Conservation (phyloP, 2,797 vertebrate genomes). For the Florisuga fusca region DNA sequence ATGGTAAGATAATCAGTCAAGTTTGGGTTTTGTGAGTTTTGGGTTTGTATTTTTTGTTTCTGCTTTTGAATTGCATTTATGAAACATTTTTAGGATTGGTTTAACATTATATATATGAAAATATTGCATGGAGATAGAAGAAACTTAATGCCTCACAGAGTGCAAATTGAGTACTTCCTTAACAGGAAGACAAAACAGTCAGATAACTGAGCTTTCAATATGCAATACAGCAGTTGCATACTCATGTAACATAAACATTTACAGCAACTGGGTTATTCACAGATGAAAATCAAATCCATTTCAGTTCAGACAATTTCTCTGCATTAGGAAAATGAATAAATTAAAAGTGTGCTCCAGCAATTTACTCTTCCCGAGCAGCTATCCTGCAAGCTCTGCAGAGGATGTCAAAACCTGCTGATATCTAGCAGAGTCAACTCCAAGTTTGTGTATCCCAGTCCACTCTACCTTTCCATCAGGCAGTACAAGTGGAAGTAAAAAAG, state of each 20-base stretch:
- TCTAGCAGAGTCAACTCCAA: constrained; percentile 81
- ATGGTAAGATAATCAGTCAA: neutral
- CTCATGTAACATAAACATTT: constrained; percentile 76
- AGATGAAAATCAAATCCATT: constrained; percentile 75
- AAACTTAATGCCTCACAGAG: neutral
- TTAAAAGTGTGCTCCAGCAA: constrained; percentile 79
- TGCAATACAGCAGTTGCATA: constrained; percentile 11
- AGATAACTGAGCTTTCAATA: constrained; percentile 53
- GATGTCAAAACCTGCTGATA: constrained; percentile 85
- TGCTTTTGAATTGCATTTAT: neutral
- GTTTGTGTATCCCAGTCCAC: constrained; percentile 84
- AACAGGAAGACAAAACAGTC: constrained; percentile 5
- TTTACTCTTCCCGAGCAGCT: constrained; percentile 77
- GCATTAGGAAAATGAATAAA: constrained; percentile 78
- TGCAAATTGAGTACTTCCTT: constrained; percentile 25
- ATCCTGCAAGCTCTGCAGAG: constrained; percentile 76
- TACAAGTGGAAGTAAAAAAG: constrained; percentile 88
- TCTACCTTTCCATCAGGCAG: constrained; percentile 90
- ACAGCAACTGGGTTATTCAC: constrained; percentile 69
- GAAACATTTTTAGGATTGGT: neutral
- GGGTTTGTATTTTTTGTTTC: too few relatives aligned
- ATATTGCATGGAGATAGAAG: neutral
- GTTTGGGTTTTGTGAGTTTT: neutral
- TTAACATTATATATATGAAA: neutral
- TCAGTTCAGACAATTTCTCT: constrained; percentile 74